Base-by-base conservation (phyloP, 2,113 vertebrate species). In the Centropus bengalensis region DNA sequence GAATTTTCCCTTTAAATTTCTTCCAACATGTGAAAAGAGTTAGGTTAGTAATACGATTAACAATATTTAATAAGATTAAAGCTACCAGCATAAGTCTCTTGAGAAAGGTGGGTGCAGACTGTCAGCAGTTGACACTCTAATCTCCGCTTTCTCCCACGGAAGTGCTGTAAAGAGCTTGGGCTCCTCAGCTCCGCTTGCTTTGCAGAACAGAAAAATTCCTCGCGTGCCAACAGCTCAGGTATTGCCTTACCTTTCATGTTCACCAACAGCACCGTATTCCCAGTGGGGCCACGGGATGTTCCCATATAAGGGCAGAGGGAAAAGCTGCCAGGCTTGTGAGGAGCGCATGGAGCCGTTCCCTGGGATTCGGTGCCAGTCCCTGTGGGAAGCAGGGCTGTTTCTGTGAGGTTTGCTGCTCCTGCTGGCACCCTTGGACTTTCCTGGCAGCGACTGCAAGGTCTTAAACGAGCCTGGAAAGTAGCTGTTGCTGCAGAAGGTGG, bases 51-150 rank as follows among this genome's bases (percentile, higher is more conserved):
- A 97, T 95, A 85, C 28, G 94, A 96, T 97, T 97, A 96, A 55
- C 86, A 70, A 88, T 91, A 90, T 93, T 86, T 96, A 95, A 92
- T 96, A 86, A 87, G 96, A 97, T 97, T 96, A 96, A 96, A 96
- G 92, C 93, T 79, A 95, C 76, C 91, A 42, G 84, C 87, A 96
- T 94, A 96, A 94, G 83, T 92, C 82, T 76, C 82, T 45, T 59
- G 64, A 90, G 91, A 64, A 94, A 96, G 96, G 90, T 84, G 81
- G 84, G 71, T 30, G 30, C 58, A 64, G 71, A 63, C 88, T 83
- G 64, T 95, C 96, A 86, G 91, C 85, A 62, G 87, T 59, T 69
- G 92, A 95, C 74, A 21, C 92, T 69, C 42, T 63, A 79, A 86
- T 88, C 75, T 88, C 58, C 47, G 6, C 69, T 80, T 80, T 86